Base-by-base conservation (phyloP, 2,113 vertebrate genomes). In the Poeciliopsis retropinna region DNA sequence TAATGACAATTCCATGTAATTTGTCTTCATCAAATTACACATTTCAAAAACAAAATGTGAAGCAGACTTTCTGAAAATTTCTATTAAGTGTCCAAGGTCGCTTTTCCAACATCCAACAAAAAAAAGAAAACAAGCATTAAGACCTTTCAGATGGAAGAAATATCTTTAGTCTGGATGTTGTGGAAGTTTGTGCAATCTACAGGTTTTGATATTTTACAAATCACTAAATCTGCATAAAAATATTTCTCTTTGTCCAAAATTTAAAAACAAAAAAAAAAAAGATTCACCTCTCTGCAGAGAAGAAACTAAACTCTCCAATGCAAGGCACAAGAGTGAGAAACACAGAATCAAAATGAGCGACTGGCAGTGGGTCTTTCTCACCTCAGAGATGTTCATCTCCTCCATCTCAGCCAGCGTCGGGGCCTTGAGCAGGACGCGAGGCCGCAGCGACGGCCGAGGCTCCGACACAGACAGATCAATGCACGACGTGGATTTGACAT, bases 381-480 rank as follows among this genome's bases (percentile, higher is more conserved):
- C 98, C 96, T 98, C 97, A 0, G 95, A 98, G 5, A 95, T 74
- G 84, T 91, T 96, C 98, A 99, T 98, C 92, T 98, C 97, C 76
- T 99, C 98, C 97, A 99, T 97, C 91, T 99, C 98, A 0, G 96
- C 97, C 87, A 99, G 92, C 0, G 98, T 99, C 4, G 98, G 98
- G 0, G 97, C 98, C 87, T 98, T 99, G 29, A 99, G 96, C 66
- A 98, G 91, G 71, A 98, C 76, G 0, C 97, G 95, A 0, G 95
- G 96, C 44, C 97, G 94, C 0, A 93, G 76, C 0, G 77, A 84
- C 0, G 70, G 78, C 1, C 64, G 30, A 0, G 60, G 37, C 0
- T 94, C 95, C 0, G 82, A 60, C 25, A 88, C 3, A 0, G 96
- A 96, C 84, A 98, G 94, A 91, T 97, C 95, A 10, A 97, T 96